A percentile compares a stretch with the other conserved stretches of the same genome.
phyloP scores from a whole-genome alignment of 2,888 invertebrate species.

The Scelioninae gen. 1 region DNA sequence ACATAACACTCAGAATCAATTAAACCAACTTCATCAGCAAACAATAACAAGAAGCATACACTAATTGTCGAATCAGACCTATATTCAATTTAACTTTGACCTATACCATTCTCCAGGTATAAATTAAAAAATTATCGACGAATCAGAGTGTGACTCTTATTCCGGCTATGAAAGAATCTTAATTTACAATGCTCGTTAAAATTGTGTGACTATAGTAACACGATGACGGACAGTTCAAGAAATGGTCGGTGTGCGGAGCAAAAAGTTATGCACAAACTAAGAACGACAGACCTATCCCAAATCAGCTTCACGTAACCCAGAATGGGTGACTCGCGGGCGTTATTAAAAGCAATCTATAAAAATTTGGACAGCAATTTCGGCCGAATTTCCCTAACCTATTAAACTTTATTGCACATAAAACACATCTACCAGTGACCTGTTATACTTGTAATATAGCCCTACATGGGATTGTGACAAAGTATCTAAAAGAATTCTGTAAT shows the following conservation, averaged over 20 bases:
- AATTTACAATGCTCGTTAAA: not conserved
- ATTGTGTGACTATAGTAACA: not conserved
- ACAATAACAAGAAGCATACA: constrained; percentile 16
- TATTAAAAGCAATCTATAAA: not conserved
- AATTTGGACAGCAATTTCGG: not conserved
- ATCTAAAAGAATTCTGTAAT: not conserved
- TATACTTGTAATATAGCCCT: constrained; percentile 12
- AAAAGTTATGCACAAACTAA: not conserved
- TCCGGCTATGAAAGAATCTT: not conserved
- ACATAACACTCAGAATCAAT: constrained; percentile 23
- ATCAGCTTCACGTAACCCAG: constrained; percentile 5
- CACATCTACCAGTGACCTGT: constrained; percentile 11
- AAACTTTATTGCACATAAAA: constrained; percentile 1
- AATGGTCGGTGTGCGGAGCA: not conserved
- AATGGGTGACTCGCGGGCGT: too few relatives aligned
- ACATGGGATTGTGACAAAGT: not conserved
- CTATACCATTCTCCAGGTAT: constrained; percentile 12
- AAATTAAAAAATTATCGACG: constrained; percentile 16
- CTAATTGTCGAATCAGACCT: constrained; percentile 16
- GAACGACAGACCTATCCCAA: constrained; percentile 15
- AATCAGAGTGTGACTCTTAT: not conserved
- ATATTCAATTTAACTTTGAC: constrained; percentile 36
- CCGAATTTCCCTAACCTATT: constrained; percentile 10
- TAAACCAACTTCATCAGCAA: constrained; percentile 6
- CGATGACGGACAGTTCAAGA: not conserved